These are phyloP conservation scores for Hybognathus amarus DNA, from an alignment of 2,797 vertebrate genomes.

Conservation along the genomic window DNA sequence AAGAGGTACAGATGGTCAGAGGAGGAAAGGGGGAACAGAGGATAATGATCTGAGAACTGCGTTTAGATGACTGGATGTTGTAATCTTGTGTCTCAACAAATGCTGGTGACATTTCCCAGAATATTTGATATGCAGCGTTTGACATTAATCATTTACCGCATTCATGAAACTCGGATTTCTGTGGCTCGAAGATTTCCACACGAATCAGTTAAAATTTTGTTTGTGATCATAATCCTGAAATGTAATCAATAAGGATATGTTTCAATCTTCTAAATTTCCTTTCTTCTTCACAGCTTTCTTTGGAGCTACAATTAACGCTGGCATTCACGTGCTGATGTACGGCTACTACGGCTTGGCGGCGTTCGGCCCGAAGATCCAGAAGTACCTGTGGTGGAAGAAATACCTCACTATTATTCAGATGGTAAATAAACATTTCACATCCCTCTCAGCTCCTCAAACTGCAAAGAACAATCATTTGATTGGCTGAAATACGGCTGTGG, in stretches of 20 bases:
- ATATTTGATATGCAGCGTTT: not conserved
- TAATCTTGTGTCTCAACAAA: not conserved
- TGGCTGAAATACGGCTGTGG: not conserved
- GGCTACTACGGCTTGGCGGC: constrained; percentile 95
- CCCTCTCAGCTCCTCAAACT: not conserved
- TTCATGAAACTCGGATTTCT: not conserved
- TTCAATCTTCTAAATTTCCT: constrained; percentile 1
- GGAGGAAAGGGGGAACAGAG: constrained; percentile 6
- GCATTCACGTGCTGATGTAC: constrained; percentile 98
- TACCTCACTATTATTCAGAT: constrained; percentile 97
- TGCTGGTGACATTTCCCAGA: not conserved
- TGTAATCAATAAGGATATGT: not conserved
- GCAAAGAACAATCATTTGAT: not conserved
- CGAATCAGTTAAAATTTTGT: not conserved
- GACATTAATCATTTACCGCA: not conserved
- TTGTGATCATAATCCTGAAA: not conserved
- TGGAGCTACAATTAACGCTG: constrained; percentile 93
- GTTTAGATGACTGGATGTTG: not conserved
- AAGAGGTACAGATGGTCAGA: constrained; percentile 23
- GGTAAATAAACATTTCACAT: constrained; percentile 74
- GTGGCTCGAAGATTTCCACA: not conserved
- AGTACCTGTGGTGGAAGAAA: constrained; percentile 98
- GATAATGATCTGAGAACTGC: constrained; percentile 6
- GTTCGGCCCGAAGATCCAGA: constrained; percentile 95
- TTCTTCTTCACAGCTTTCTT: constrained; percentile 86